Evolutionary conservation across 2,797 vertebrate genomes (phyloP).

Genomic region (Pitangus sulphuratus): DNA sequence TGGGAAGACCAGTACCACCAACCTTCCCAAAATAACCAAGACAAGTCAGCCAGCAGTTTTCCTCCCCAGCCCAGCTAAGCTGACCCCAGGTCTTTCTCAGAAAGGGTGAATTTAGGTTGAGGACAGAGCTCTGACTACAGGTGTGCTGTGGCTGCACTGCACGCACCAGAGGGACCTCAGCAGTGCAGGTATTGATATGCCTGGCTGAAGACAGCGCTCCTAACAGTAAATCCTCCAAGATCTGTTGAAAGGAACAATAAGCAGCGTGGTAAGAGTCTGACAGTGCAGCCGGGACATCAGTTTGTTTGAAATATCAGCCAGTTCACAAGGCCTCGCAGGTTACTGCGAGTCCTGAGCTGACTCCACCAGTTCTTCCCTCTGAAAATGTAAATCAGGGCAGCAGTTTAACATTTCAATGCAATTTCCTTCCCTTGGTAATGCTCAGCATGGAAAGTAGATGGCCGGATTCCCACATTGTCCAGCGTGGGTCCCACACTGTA

Average conservation of each 20-base stretch:
- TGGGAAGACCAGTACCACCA: neutral
- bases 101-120: neutral
- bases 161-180: neutral
- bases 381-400: constrained; percentile 29
- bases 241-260: neutral
- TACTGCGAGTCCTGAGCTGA: neutral
- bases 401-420: constrained; percentile 24
- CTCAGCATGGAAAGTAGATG: constrained; percentile 19
- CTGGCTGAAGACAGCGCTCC: neutral
- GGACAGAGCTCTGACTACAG: neutral
- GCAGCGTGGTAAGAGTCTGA: neutral
- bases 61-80: neutral
- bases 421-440: constrained; percentile 6
- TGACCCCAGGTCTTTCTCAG: neutral
- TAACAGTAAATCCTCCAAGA: neutral
- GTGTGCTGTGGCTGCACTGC: neutral
- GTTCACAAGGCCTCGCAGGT: constrained; percentile 32
- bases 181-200: neutral
- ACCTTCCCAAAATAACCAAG: neutral
- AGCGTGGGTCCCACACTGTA: neutral
- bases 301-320: neutral
- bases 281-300: neutral
- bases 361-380: constrained; percentile 4
- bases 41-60: neutral
- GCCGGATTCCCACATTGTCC: constrained; percentile 4